Evolutionary conservation across 2,113 vertebrate species (phyloP).

Genomic region (Tragulus kanchil): DNA sequence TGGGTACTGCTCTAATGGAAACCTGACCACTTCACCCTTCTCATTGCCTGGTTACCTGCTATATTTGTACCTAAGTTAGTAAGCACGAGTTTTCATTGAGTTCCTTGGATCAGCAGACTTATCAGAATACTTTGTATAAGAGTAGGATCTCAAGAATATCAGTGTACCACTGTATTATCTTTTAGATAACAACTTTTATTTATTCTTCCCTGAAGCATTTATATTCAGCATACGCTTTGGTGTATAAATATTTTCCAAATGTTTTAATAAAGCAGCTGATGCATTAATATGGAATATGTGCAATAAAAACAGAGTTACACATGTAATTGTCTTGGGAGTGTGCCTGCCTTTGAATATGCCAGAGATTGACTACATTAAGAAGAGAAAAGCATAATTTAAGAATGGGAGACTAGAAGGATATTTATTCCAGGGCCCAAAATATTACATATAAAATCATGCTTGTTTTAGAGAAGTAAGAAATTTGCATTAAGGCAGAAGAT

Average conservation of each 20-base stretch:
- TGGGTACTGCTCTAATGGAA: background rate
- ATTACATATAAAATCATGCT: slow-evolving; percentile 17
- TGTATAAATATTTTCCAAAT: slow-evolving; percentile 41
- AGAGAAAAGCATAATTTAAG: background rate
- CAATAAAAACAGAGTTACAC: slow-evolving; percentile 6
- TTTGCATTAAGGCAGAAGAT: background rate
- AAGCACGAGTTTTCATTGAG: background rate
- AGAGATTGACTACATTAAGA: slow-evolving; percentile 16
- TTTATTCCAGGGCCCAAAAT: background rate
- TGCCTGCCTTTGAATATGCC: background rate
- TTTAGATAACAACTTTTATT: slow-evolving; percentile 23
- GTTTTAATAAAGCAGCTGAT: slow-evolving; percentile 64
- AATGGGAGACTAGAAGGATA: background rate
- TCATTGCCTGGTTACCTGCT: background rate
- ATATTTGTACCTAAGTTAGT: slow-evolving; percentile 20
- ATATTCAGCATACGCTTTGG: background rate
- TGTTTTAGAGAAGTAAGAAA: slow-evolving; percentile 6
- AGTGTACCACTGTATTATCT: background rate
- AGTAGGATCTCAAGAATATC: background rate
- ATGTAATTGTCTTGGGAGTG: background rate
- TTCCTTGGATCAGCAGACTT: background rate
- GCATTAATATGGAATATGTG: background rate
- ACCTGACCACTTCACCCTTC: background rate
- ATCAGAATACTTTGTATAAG: background rate
- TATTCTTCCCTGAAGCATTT: slow-evolving; percentile 48